Percentiles rank a stretch among this genome's conserved stretches.
phyloP scores from a whole-genome alignment of 2,113 vertebrate species.

The Pterocles gutturalis region DNA sequence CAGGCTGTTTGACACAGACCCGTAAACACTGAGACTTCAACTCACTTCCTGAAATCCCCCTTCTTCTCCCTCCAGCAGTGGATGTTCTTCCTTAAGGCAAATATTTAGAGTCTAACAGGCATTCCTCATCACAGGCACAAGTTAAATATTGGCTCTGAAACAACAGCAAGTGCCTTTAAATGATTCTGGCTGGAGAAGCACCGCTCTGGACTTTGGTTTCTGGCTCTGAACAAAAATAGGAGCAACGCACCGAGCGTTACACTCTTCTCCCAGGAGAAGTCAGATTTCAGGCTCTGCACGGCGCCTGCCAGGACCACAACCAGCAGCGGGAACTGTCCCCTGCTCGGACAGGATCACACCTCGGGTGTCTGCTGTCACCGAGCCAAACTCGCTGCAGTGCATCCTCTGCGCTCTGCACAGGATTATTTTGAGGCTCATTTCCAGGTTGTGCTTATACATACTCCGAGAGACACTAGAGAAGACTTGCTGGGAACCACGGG shows the following conservation, averaged over 20 bases:
- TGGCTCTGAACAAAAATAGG: constrained; percentile 18
- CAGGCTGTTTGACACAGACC: not conserved
- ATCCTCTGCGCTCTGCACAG: not conserved
- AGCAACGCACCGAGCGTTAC: not conserved
- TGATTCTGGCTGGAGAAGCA: constrained; percentile 27
- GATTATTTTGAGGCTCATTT: not conserved
- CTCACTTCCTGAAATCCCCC: not conserved
- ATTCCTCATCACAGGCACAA: constrained; percentile 4
- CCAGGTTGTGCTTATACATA: not conserved
- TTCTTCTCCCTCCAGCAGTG: not conserved
- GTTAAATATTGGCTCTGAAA: constrained; percentile 67
- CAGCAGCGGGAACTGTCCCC: not conserved
- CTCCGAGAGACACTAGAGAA: not conserved
- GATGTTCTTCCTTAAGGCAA: constrained; percentile 18
- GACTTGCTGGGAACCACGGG: not conserved
- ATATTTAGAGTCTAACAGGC: constrained; percentile 4
- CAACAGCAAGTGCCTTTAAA: constrained; percentile 23
- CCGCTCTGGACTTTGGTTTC: constrained; percentile 47
- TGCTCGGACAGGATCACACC: not conserved
- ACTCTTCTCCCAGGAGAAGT: not conserved
- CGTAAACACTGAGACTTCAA: not conserved
- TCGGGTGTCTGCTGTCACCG: not conserved
- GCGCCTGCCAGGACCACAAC: not conserved
- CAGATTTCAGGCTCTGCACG: not conserved
- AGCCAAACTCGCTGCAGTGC: constrained; percentile 13